phyloP scores from a whole-genome alignment of 2,888 invertebrate species.

The Hirtodrosophila trivittata region DNA sequence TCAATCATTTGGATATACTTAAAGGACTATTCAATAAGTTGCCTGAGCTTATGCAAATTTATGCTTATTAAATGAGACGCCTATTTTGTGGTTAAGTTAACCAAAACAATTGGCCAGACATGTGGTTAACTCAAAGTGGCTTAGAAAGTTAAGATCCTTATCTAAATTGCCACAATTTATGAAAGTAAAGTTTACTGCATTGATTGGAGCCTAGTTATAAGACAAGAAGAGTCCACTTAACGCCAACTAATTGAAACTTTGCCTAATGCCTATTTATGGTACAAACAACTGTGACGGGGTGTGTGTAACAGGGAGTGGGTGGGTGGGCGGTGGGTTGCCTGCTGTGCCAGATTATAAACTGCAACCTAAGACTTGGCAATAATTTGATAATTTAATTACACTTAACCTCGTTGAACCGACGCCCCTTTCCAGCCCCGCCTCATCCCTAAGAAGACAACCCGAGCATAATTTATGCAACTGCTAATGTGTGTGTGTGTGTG shows the following conservation, averaged over 20 bases:
- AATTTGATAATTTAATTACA: slow-evolving; percentile 79
- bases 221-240: slow-evolving; percentile 50
- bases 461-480: slow-evolving; percentile 72
- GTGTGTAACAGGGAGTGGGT: neutral
- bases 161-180: slow-evolving; percentile 14
- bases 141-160: slow-evolving; percentile 16
- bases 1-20: too few species aligned
- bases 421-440: slow-evolving; percentile 2
- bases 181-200: slow-evolving; percentile 30
- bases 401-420: slow-evolving; percentile 73
- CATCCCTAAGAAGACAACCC: neutral
- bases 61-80: slow-evolving; percentile 40
- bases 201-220: slow-evolving; percentile 20
- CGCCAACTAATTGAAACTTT: slow-evolving; percentile 72
- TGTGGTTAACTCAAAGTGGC: slow-evolving; percentile 42
- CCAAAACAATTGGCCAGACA: slow-evolving; percentile 42
- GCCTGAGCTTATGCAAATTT: slow-evolving; percentile 23
- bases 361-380: slow-evolving; percentile 79
- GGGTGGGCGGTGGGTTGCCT: slow-evolving; percentile 14
- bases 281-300: slow-evolving; percentile 30
- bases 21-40: too few species aligned
- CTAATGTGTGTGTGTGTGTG: slow-evolving; percentile 37
- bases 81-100: slow-evolving; percentile 21
- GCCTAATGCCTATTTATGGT: slow-evolving; percentile 63
- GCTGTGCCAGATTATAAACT: slow-evolving; percentile 72